phyloP scores from a whole-genome alignment of 2,113 vertebrate genomes.

The Salvelinus namaycush region DNA sequence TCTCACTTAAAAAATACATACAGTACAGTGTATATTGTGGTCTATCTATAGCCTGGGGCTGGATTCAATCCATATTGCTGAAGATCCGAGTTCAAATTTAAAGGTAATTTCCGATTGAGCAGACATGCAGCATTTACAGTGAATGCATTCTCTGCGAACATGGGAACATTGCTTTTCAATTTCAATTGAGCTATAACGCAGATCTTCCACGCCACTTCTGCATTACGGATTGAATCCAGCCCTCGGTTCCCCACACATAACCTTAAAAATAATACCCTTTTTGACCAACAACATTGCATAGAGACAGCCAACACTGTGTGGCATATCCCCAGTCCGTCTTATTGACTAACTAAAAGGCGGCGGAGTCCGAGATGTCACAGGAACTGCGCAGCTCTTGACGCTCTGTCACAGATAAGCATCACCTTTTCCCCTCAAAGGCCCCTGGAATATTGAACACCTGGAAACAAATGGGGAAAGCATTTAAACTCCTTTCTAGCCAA shows the following conservation, averaged over 20 bases:
- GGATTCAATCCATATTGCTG: too few species aligned
- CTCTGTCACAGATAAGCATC: slow-evolving; percentile 3
- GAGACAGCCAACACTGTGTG: not conserved
- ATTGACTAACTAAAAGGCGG: not conserved
- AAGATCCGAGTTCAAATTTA: too few species aligned
- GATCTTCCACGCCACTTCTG: too few species aligned
- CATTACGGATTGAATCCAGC: too few species aligned
- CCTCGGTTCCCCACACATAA: not conserved
- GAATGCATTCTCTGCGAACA: too few species aligned
- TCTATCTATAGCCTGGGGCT: too few species aligned
- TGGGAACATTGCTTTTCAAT: too few species aligned
- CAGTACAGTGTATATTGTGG: too few species aligned
- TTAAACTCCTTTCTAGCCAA: not conserved
- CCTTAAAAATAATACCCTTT: not conserved
- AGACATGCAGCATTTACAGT: too few species aligned
- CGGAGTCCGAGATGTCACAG: not conserved
- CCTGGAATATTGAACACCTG: not conserved
- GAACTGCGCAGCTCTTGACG: not conserved
- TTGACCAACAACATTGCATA: not conserved
- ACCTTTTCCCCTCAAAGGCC: slow-evolving; percentile 1
- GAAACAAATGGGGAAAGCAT: not conserved
- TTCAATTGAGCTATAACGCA: too few species aligned
- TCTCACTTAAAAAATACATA: too few species aligned
- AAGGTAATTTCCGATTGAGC: too few species aligned
- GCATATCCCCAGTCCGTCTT: not conserved